phyloP scores from a whole-genome alignment of 2,888 invertebrate species.

The Poecilus cupreus region DNA sequence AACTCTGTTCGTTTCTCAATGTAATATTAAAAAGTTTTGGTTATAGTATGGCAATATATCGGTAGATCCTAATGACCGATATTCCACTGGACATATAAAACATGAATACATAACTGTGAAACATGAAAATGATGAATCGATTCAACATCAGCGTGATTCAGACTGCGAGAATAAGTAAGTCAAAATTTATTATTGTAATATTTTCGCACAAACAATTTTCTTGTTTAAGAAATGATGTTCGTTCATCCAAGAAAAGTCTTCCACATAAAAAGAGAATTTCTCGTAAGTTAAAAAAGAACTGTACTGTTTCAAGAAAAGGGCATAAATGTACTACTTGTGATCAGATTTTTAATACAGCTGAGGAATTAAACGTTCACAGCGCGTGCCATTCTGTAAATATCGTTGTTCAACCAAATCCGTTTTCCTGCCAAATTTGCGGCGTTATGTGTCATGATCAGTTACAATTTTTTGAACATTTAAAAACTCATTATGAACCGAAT shows the following conservation, averaged over 20 bases:
- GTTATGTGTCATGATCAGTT: constrained; percentile 84
- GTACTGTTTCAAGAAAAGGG: constrained; percentile 67
- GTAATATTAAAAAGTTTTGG: not conserved
- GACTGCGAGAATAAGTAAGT: constrained; percentile 67
- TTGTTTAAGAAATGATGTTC: constrained; percentile 67
- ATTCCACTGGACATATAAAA: constrained; percentile 62
- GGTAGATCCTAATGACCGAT: constrained; percentile 60
- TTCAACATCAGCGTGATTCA: constrained; percentile 65
- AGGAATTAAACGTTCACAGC: constrained; percentile 72
- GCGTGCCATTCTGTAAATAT: constrained; percentile 70
- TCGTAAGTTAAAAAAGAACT: constrained; percentile 79
- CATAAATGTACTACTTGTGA: constrained; percentile 73
- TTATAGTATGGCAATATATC: constrained; percentile 33
- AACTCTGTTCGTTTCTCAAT: not conserved
- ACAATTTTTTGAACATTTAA: constrained; percentile 90
- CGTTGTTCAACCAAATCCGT: constrained; percentile 73
- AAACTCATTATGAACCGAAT: constrained; percentile 84
- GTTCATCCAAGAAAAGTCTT: constrained; percentile 79
- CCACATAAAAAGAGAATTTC: constrained; percentile 93
- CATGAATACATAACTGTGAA: constrained; percentile 63
- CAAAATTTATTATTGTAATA: constrained; percentile 22
- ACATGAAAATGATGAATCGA: constrained; percentile 66
- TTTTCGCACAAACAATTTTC: not conserved
- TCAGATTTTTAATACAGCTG: constrained; percentile 71
- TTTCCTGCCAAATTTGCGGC: constrained; percentile 88